Base-by-base conservation (phyloP, 2,113 vertebrate genomes). In the Anolis carolinensis region DNA sequence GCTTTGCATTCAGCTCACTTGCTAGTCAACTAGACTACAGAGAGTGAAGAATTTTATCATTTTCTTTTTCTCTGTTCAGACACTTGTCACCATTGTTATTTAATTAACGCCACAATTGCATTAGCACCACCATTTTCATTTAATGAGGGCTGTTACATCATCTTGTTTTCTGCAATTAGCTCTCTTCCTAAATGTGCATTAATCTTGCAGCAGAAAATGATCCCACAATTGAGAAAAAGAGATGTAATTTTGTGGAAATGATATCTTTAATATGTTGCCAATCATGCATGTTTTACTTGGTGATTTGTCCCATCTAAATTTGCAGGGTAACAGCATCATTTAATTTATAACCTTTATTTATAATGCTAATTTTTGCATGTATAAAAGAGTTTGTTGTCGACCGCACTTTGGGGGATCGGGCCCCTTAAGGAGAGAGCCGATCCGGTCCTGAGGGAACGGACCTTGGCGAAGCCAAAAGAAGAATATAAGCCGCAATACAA, bases 91-190 rank as follows among this genome's bases (percentile, higher is more conserved):
- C 94, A 84, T 91, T 94, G 91, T 94, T 94, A 95, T 94, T 95
- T 95, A 95, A 95, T 95, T 95, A 95, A 91, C 93, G 90, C 88
- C 85, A 88, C 94, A 95, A 95, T 93, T 93, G 93, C 93, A 94
- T 94, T 94, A 94, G 91, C 91, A 91, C 91, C 87, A 93, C 89
- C 52, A 89, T 93, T 93, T 93, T 89, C 81, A 1, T 95, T 94
- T 95, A 94, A 95, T 95, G 94, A 95, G 86, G 92, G 87, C 94
- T 92, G 91, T 80, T 80, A 80, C 62, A 68, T 80, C 77, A 50
- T 68, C 93, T 95, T 95, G 93, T 95, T 95, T 94, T 91, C 88
- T 93, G 93, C 94, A 95, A 95, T 95, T 95, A 95, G 92, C 55
- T 0, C 86, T 93, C 90, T 88, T 94, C 93, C 94, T 93, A 91